Evolutionary conservation across 1,140 invertebrate genomes (phyloP), one percentile per base, ranked within the genome.

Genomic region (Aleiodes sp.): DNA sequence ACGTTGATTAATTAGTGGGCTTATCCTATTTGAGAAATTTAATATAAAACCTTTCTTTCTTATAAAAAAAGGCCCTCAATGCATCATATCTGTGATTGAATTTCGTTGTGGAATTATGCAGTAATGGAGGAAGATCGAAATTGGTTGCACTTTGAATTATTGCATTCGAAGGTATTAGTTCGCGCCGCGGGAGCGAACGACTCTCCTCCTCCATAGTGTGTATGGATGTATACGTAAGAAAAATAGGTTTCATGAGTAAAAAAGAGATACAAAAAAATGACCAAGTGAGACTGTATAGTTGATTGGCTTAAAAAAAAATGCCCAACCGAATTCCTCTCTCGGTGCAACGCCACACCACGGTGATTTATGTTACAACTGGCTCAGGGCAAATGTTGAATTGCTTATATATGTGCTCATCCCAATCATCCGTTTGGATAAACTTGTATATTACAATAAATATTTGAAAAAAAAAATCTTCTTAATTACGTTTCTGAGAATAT

Each of bases 251-350:
- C 64, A 46, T 70, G 7, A 62, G 37, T 24, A 19, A 24, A 65
- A 68, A 72, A 71, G 64, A 70, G 71, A 74, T 66, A 73, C 67
- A 70, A 68, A 70, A 73, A 52, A 52, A 52, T 52, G 26, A 52
- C 21, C 2, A 12, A 52, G 46, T 52, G 12, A 52, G 26, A 52
- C 26, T 52, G 46, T 21, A 52, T 52, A 73, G 80, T 72, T 83
- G 80, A 83, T 83, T 83, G 81, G 79, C 73, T 78, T 64, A 67
- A 72, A 77, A 82, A 82, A 78, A 78, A 81, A 73, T 72, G 75
- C 67, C 72, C 65, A 75, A 74, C 75, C 76, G 76, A 70, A 63
- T 65, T 62, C 46, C 26, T 52, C 46, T 52, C 46, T 52, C 46
- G 26, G 46, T 52, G 46, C 46, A 52, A 52, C 46, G 26, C 46